Conservation (phyloP, 2,797 vertebrate species). For the Eulemur mongoz region DNA sequence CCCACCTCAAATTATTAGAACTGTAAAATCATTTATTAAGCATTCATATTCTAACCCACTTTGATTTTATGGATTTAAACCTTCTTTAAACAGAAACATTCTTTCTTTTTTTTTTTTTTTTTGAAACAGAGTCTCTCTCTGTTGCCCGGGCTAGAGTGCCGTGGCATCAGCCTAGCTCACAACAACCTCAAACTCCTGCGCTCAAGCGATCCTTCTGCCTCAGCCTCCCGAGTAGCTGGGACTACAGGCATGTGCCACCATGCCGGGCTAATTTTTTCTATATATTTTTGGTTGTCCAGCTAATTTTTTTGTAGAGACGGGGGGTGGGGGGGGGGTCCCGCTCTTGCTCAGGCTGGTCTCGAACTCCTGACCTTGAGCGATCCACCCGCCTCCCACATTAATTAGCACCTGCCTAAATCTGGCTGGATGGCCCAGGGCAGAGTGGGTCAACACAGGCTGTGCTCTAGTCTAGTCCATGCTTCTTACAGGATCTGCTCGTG, state of each 20-base stretch:
- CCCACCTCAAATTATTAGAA: not conserved
- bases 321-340: fast-evolving
- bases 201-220: no score
- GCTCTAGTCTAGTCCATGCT: not conserved
- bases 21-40: not conserved
- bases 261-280: no score
- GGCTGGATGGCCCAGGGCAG: not conserved
- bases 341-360: no score
- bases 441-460: not conserved
- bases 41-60: not conserved
- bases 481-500: not conserved
- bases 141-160: no score
- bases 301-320: no score
- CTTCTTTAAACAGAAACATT: not conserved
- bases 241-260: no score
- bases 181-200: no score
- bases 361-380: no score
- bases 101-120: not conserved
- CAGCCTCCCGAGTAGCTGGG: no score
- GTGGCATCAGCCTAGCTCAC: no score
- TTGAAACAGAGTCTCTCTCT: no score
- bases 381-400: not conserved
- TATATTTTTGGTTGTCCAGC: no score
- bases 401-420: not conserved
- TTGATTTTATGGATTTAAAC: not conserved